Evolutionary conservation across 2,797 vertebrate species (phyloP).

Genomic region (Poecilia gillii): DNA sequence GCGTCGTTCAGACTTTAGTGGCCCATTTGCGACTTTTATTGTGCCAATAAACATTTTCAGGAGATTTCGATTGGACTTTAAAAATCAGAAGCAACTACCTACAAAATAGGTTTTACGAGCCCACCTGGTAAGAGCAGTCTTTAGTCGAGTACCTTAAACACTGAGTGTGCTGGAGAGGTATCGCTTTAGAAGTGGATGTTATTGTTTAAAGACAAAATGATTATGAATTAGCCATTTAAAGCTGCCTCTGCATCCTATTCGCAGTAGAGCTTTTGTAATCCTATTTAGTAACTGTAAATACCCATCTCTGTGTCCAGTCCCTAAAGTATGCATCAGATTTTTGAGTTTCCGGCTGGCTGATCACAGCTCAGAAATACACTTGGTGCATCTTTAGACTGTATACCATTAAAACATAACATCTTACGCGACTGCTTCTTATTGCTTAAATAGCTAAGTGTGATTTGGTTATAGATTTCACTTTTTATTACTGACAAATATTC

Average conservation of each 20-base stretch:
- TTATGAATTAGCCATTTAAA: background rate
- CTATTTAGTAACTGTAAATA: background rate
- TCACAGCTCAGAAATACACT: background rate
- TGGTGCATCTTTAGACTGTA: background rate
- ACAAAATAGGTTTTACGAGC: background rate
- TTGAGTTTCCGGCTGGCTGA: background rate
- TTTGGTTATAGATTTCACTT: slow-evolving; percentile 5
- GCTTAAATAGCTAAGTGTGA: slow-evolving; percentile 5
- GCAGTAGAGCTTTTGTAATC: background rate
- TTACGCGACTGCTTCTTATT: background rate
- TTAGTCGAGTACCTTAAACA: background rate
- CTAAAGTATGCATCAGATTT: background rate
- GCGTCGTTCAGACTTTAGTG: background rate
- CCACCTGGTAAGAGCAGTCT: background rate
- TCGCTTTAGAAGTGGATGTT: background rate
- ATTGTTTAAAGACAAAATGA: background rate
- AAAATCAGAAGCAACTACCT: background rate
- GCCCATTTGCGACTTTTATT: background rate
- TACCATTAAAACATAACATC: background rate
- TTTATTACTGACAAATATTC: background rate
- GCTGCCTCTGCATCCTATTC: background rate
- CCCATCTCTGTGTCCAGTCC: background rate
- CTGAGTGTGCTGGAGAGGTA: background rate
- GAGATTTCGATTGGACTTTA: background rate
- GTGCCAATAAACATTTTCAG: background rate